Conservation (phyloP, 2,113 vertebrate genomes). For the Galbula dea region DNA sequence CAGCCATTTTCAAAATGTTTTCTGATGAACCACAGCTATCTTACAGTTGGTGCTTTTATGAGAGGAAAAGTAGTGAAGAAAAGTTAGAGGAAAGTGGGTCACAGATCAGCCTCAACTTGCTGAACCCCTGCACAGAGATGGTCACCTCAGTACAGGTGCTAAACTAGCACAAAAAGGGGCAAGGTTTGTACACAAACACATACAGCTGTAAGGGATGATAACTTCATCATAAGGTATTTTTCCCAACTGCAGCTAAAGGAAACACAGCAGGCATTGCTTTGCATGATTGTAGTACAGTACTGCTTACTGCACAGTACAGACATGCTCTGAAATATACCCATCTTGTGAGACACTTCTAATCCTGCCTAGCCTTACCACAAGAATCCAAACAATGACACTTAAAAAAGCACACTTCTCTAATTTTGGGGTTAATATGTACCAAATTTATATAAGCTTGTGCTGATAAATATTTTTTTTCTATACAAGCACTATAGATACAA, state of each 20-base stretch:
- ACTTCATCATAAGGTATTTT: background rate
- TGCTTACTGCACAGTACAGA: background rate
- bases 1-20: background rate
- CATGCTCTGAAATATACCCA: background rate
- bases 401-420: background rate
- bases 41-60: background rate
- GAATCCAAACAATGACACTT: background rate
- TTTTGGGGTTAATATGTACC: background rate
- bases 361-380: too few species aligned
- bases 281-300: background rate
- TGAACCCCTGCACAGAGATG: background rate
- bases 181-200: background rate
- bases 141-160: background rate
- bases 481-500: conserved; percentile 24
- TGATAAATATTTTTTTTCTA: background rate
- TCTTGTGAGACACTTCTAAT: too few species aligned
- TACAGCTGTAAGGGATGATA: background rate
- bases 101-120: background rate
- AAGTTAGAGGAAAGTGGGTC: background rate
- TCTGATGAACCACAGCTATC: background rate
- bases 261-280: background rate
- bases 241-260: background rate
- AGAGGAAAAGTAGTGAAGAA: background rate
- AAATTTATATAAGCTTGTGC: background rate
- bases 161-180: background rate